Conservation (phyloP, 2,797 vertebrate genomes). For the Spizella passerina region DNA sequence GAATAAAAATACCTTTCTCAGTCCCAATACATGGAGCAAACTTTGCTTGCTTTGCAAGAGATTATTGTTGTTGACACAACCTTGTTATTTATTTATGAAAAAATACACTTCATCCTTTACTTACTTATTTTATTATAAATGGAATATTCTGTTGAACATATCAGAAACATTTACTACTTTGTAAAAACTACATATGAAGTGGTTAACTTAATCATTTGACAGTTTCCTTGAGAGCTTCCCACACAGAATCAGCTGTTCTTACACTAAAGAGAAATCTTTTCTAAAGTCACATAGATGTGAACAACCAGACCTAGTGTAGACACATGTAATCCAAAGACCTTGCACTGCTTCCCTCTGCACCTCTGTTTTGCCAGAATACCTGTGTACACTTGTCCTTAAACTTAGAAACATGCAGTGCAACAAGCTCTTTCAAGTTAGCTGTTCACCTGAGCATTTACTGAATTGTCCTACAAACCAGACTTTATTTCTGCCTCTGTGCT, state of each 20-base stretch:
- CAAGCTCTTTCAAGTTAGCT: neutral
- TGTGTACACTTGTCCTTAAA: neutral
- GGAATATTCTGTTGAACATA: neutral
- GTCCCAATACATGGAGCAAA: neutral
- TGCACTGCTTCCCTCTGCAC: neutral
- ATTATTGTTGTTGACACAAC: neutral
- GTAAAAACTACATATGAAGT: neutral
- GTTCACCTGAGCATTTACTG: neutral
- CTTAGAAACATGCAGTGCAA: neutral
- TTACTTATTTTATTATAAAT: neutral
- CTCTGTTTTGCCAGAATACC: neutral
- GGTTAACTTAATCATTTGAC: neutral
- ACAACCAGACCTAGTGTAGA: neutral
- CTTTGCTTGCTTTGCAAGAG: neutral
- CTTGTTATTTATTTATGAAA: neutral
- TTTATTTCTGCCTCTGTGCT: neutral
- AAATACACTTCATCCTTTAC: neutral
- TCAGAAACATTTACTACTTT: slow-evolving; percentile 2
- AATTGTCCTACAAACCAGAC: neutral
- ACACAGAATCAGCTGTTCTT: neutral
- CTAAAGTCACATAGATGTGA: neutral
- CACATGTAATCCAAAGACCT: neutral
- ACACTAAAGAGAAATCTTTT: neutral
- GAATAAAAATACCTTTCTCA: neutral
- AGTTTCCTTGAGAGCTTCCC: neutral